Evolutionary conservation across 2,888 invertebrate species (phyloP), one percentile per base, ranked within the genome.

Genomic region (Epistrophe eligans): DNA sequence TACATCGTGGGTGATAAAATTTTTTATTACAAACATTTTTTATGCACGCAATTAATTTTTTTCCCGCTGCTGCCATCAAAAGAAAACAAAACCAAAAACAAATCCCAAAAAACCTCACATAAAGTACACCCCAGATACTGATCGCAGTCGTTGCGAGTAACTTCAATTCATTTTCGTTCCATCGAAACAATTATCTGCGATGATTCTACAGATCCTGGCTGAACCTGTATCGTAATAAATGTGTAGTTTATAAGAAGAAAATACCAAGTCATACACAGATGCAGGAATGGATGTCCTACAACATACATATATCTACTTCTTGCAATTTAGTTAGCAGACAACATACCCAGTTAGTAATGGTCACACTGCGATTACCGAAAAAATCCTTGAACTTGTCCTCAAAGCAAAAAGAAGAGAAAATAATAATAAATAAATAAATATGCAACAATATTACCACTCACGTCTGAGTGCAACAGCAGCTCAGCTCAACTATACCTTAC

Each of bases 301-400:
- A n/a, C n/a, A n/a, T 24, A 32, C 24, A 24, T 24, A 24, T 24
- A 24, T 24, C 24, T 35, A 13, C n/a, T 57, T 50, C 40, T 38
- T 55, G 43, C n/a, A 64, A n/a, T 45, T 64, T 48, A 62, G 70
- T 70, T 74, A 72, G 10, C 60, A 50, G 28, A 40, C 17, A 24
- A 32, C 38, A 58, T 43, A 58, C 28, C 17, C 72, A 76, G 83
- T 82, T 77, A 45, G 45, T 64, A 62, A 85, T 85, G 82, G 73
- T 79, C 77, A 70, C 73, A 81, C 84, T 80, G 50, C 71, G 74
- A 80, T 84, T 84, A 80, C 60, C 64, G 58, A 19, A 74, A 79
- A 83, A 79, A 87, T 83, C 87, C 87, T 87, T 87, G 87, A 87
- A 87, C 87, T 87, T 83, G 87, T 87, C 87, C 83, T 87, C 74